A percentile compares a stretch with the other conserved stretches of the same genome.
phyloP scores from a whole-genome alignment of 2,888 invertebrate genomes.

The Zele albiditarsus region DNA sequence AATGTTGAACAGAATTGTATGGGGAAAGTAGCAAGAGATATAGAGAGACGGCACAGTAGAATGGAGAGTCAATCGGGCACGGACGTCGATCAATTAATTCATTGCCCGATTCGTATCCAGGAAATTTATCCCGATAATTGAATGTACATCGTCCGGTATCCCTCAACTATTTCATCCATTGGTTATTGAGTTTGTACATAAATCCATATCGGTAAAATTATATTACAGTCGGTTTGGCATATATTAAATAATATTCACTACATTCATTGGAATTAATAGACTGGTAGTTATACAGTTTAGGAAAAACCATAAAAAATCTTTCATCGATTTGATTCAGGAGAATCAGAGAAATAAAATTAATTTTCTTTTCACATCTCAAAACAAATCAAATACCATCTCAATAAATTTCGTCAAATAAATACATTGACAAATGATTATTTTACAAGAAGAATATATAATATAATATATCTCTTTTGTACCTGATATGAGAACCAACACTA shows the following conservation, averaged over 20 bases:
- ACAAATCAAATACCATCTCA: not conserved
- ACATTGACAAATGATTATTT: not conserved
- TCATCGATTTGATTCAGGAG: too few relatives aligned
- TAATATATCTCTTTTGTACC: constrained; percentile 66
- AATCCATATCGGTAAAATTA: not conserved
- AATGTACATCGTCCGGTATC: constrained; percentile 39
- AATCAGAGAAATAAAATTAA: too few relatives aligned
- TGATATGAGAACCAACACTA: constrained; percentile 78
- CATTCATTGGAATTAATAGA: not conserved
- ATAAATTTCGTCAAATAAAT: not conserved
- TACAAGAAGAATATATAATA: not conserved
- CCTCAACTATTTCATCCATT: constrained; percentile 24
- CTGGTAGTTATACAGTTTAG: not conserved
- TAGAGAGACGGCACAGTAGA: constrained; percentile 24
- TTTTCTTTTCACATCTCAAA: too few relatives aligned
- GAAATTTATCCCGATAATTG: constrained; percentile 50
- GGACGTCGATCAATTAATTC: constrained; percentile 50
- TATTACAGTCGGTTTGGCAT: not conserved
- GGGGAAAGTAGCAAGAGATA: not conserved
- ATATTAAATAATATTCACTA: not conserved
- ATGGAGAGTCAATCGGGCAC: constrained; percentile 39
- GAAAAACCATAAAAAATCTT: not conserved
- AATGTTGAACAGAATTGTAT: constrained; percentile 3
- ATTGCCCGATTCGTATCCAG: constrained; percentile 42
- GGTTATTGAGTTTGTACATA: constrained; percentile 16